Percentiles rank a stretch among this genome's conserved stretches.
phyloP scores from a whole-genome alignment of 2,888 invertebrate genomes.

The Agrilus biguttatus region DNA sequence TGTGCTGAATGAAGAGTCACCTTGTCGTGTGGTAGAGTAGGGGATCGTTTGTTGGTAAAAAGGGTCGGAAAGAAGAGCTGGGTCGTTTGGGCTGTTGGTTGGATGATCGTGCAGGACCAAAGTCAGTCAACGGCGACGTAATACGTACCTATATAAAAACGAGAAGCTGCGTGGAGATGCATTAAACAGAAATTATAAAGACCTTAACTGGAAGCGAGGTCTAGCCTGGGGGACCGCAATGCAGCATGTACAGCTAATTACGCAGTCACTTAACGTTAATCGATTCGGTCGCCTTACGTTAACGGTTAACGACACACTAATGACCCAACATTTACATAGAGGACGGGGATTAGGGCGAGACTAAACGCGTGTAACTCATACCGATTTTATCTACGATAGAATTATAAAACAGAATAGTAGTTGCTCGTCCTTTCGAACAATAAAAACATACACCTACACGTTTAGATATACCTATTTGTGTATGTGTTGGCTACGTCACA shows the following conservation, averaged over 20 bases:
- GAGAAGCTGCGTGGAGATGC: slow-evolving; percentile 4
- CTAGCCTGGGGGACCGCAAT: slow-evolving; percentile 14
- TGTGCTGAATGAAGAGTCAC: too few relatives aligned
- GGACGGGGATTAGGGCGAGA: slow-evolving; percentile 16
- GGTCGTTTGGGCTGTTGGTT: too few relatives aligned
- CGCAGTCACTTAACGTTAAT: slow-evolving; percentile 37
- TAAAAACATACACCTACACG: slow-evolving; percentile 27
- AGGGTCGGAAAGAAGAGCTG: too few relatives aligned
- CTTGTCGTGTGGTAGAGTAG: too few relatives aligned
- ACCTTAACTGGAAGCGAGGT: slow-evolving; percentile 23
- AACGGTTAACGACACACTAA: slow-evolving; percentile 37
- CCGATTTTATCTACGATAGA: slow-evolving; percentile 28
- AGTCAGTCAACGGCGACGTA: too few relatives aligned
- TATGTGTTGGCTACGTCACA: slow-evolving; percentile 22
- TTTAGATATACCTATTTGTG: too few relatives aligned
- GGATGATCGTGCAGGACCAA: too few relatives aligned
- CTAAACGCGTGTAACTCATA: slow-evolving; percentile 24
- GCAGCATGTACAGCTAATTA: slow-evolving; percentile 34
- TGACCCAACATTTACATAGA: slow-evolving; percentile 34
- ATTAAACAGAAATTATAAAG: slow-evolving; percentile 17
- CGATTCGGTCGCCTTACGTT: slow-evolving; percentile 36
- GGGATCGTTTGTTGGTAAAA: too few relatives aligned
- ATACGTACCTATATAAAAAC: too few relatives aligned
- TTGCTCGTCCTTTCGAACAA: slow-evolving; percentile 28
- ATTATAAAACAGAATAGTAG: slow-evolving; percentile 31